These are phyloP conservation scores for Montipora sp. DNA, from an alignment of 64 coral and sea anemone genomes.

Conservation along the genomic window DNA sequence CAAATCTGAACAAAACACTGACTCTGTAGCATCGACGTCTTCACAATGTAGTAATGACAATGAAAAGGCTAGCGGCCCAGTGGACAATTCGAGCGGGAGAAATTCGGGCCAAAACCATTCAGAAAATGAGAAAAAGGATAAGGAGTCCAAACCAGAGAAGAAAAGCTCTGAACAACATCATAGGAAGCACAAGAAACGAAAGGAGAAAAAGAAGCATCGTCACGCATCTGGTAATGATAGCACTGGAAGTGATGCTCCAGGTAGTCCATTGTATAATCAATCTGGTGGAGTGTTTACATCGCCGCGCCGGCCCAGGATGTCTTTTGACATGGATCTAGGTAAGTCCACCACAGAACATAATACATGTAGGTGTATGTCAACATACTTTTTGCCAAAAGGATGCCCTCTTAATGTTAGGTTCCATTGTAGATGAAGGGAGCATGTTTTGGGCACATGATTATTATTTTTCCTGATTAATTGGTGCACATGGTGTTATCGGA, in stretches of 20 bases:
- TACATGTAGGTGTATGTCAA: neutral
- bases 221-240: constrained; percentile 92
- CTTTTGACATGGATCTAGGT: constrained; percentile 92
- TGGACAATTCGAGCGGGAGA: neutral
- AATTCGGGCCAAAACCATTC: constrained; percentile 30
- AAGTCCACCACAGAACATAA: neutral
- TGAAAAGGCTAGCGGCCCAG: constrained; percentile 11
- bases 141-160: constrained; percentile 60
- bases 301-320: constrained; percentile 66
- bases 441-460: too few relatives aligned
- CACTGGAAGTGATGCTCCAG: constrained; percentile 80
- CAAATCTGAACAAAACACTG: constrained; percentile 20
- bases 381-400: neutral
- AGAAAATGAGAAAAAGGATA: constrained; percentile 77
- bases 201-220: constrained; percentile 80
- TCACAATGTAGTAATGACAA: constrained; percentile 24
- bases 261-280: constrained; percentile 61
- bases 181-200: constrained; percentile 72
- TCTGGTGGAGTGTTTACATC: constrained; percentile 41
- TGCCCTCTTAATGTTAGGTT: too few relatives aligned
- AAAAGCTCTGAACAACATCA: constrained; percentile 75
- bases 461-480: too few relatives aligned
- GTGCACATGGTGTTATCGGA: too few relatives aligned
- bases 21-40: constrained; percentile 19
- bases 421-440: neutral